Evolutionary conservation across 2,797 vertebrate species (phyloP), one percentile per base, ranked within the genome.

Genomic region (Poecilia wingei): DNA sequence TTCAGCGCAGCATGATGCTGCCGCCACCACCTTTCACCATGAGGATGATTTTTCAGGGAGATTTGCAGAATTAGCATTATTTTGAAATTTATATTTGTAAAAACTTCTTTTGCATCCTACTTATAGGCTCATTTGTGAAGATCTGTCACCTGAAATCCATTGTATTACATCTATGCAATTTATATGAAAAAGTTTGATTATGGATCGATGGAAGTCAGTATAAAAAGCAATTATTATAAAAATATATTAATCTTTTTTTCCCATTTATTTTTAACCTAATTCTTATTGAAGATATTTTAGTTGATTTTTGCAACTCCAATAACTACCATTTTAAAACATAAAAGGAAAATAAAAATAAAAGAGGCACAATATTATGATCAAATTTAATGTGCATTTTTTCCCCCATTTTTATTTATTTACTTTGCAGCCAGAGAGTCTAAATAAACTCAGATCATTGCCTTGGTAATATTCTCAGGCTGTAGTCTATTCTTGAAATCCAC

Each of bases 401-500:
- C 0, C 0, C 20, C 6, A 46, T 6, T 28, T 6, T 6, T 28
- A 25, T 41, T 22, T 6, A 68, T 43, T 68, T 7, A 33, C 25
- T 39, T 8, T 53, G 3, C 18, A 16, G 4, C 10, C 25, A 31
- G 28, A 1, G 8, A 49, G 57, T 3, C 68, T 28, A 74, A 43
- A 43, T 53, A 41, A 41, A 6, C 14, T 3, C 28, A 57, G 41
- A 8, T 47, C 3, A 46, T 28, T 75, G 45, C 43, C 5, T 18
- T 4, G 41, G 20, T 70, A 22, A 55, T 3, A 20, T 47, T n/a
- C 39, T 69, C 20, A 31, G 8, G 7, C 6, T 22, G 20, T 13
- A n/a, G 28, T 75, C 68, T 75, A n/a, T 79, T 83, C 71, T 81
- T 79, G 55, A 75, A 85, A 90, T 95, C 94, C 94, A 95, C 93